phyloP scores from a whole-genome alignment of 1,140 invertebrate genomes.

The Hypsibius dujardini region DNA sequence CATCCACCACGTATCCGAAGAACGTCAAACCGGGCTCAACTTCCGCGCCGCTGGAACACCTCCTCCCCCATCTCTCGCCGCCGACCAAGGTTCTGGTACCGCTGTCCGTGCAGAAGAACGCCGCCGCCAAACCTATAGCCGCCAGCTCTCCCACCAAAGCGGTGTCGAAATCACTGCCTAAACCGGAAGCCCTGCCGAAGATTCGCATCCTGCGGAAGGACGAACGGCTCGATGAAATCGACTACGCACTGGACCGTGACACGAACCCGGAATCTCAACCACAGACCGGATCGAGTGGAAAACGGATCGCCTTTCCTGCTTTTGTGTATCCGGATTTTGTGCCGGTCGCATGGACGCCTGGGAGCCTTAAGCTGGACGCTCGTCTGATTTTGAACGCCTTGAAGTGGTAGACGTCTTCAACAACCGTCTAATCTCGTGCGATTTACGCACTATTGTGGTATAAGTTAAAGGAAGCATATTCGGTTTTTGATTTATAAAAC shows the following conservation, averaged over 20 bases:
- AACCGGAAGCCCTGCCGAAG: too few relatives aligned
- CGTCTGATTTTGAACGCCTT: too few relatives aligned
- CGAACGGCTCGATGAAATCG: background rate
- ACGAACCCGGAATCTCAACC: background rate
- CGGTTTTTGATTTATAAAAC: too few relatives aligned
- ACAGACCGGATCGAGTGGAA: background rate
- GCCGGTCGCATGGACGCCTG: background rate
- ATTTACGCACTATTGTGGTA: too few relatives aligned
- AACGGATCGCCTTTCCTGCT: background rate
- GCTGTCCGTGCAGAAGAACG: conserved; percentile 3
- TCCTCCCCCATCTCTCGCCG: background rate
- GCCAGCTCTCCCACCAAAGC: too few relatives aligned
- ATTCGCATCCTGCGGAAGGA: background rate
- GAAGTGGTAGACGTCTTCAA: too few relatives aligned
- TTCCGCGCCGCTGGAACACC: background rate
- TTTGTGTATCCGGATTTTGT: background rate
- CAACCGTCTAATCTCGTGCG: too few relatives aligned
- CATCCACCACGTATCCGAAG: background rate
- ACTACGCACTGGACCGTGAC: background rate
- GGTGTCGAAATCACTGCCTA: too few relatives aligned
- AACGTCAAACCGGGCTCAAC: background rate
- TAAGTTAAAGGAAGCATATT: too few relatives aligned
- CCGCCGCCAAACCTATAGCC: background rate
- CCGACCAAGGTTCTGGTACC: background rate
- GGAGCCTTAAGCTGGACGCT: background rate